Conservation (phyloP, 2,888 invertebrate genomes). For the Aspidiotus destructor region DNA sequence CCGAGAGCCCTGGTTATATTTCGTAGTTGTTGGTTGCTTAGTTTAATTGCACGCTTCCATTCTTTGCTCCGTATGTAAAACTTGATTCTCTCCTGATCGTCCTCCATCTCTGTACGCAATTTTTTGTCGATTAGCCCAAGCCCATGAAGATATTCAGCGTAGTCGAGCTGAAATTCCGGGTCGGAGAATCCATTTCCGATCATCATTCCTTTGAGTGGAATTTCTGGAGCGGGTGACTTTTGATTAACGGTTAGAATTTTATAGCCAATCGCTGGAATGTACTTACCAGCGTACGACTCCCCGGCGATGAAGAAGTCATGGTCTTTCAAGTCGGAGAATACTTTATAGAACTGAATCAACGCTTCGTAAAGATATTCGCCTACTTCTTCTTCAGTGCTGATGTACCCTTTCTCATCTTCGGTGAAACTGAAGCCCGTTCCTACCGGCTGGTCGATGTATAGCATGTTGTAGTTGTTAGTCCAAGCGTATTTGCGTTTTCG, state of each 20-base stretch:
- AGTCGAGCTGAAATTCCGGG: background rate
- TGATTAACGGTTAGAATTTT: background rate
- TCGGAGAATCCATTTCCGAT: conserved; percentile 20
- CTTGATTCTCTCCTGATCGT: background rate
- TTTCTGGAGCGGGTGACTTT: background rate
- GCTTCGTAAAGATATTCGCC: conserved; percentile 3
- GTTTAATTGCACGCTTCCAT: background rate
- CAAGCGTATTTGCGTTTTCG: background rate
- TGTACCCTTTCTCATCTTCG: conserved; percentile 3
- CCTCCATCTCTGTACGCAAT: background rate
- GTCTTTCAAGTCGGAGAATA: background rate
- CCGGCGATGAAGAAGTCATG: conserved; percentile 8
- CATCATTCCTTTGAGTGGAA: conserved; percentile 8
- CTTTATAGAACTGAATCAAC: background rate
- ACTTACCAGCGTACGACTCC: conserved; percentile 17
- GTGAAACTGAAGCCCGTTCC: conserved; percentile 15
- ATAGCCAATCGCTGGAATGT: background rate
- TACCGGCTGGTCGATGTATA: conserved; percentile 7
- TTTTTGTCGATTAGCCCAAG: background rate
- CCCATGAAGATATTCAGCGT: conserved; percentile 4
- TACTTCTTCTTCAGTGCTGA: background rate
- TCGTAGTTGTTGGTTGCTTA: background rate
- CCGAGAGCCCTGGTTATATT: background rate
- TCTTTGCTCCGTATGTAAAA: too few species aligned
- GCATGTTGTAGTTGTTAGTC: conserved; percentile 13